These are phyloP conservation scores for Furnarius figulus DNA, from an alignment of 2,113 vertebrate genomes.

Conservation along the genomic window DNA sequence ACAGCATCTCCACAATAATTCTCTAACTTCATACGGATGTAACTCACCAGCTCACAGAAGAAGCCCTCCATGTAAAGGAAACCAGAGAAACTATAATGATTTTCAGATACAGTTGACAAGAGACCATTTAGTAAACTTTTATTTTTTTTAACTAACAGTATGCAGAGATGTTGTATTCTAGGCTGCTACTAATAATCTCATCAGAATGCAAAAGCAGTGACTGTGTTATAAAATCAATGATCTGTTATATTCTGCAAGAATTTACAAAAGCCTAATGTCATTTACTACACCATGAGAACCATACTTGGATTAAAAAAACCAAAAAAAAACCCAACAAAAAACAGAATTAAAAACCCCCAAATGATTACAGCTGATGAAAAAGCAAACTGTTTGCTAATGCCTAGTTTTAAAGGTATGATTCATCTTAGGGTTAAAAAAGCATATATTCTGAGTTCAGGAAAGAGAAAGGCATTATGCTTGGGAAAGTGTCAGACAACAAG, in stretches of 20 bases:
- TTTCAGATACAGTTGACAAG: slow-evolving; percentile 88
- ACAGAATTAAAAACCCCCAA: slow-evolving; percentile 60
- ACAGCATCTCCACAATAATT: slow-evolving; percentile 58
- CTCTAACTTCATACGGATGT: slow-evolving; percentile 70
- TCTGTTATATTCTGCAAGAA: slow-evolving; percentile 92
- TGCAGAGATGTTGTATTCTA: slow-evolving; percentile 83
- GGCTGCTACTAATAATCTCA: slow-evolving; percentile 90
- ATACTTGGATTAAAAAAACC: slow-evolving; percentile 82
- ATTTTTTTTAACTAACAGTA: slow-evolving; percentile 87
- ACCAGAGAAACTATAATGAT: slow-evolving; percentile 81
- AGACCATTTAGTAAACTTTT: slow-evolving; percentile 89
- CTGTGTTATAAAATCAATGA: slow-evolving; percentile 93
- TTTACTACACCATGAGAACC: slow-evolving; percentile 86
- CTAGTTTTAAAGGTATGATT: slow-evolving; percentile 39
- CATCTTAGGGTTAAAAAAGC: not conserved
- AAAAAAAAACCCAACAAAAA: slow-evolving; percentile 72
- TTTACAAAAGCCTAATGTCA: slow-evolving; percentile 92
- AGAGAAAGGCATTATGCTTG: not conserved
- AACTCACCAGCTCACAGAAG: slow-evolving; percentile 72
- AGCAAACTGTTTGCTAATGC: slow-evolving; percentile 46
- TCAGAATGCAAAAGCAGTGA: slow-evolving; percentile 91
- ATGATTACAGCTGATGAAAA: slow-evolving; percentile 71
- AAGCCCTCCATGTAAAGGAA: slow-evolving; percentile 68
- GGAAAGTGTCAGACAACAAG: not conserved
- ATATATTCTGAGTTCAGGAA: not conserved